phyloP scores from a whole-genome alignment of 2,113 vertebrate genomes.

The Hemiprocne comata region DNA sequence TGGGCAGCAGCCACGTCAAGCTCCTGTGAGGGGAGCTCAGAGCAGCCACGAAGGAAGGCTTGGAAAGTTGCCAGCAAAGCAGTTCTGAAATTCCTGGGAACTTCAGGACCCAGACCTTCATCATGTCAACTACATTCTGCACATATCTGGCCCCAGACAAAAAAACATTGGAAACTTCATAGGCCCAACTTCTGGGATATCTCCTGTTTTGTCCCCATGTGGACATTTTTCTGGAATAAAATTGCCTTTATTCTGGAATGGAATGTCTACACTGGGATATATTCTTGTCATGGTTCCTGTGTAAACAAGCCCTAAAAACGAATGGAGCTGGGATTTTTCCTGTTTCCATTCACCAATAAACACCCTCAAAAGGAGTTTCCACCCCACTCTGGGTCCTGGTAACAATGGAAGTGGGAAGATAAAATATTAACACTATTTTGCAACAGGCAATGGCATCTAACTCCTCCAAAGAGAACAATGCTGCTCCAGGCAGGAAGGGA shows the following conservation, averaged over 20 bases:
- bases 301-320: conserved; percentile 54
- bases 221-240: conserved; percentile 29
- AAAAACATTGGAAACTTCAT: neutral
- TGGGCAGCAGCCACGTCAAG: neutral
- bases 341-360: conserved; percentile 63
- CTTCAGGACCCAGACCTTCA: conserved; percentile 6
- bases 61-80: neutral
- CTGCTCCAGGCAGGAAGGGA: conserved; percentile 56
- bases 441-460: conserved; percentile 50
- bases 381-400: conserved; percentile 17
- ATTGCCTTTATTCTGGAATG: conserved; percentile 24
- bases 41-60: neutral
- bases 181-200: neutral
- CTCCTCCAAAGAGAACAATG: conserved; percentile 52
- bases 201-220: conserved; percentile 26
- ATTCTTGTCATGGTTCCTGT: conserved; percentile 42
- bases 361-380: conserved; percentile 41
- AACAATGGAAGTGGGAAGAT: conserved; percentile 56
- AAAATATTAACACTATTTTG: conserved; percentile 54
- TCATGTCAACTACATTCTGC: neutral
- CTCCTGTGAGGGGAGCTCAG: neutral
- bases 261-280: conserved; percentile 40
- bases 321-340: conserved; percentile 38
- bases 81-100: conserved; percentile 1
- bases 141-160: conserved; percentile 22